Percentiles rank a stretch among this genome's conserved stretches.
Conservation (phyloP, 2,888 invertebrate genomes). For the Brachynemurus nebulosus region DNA sequence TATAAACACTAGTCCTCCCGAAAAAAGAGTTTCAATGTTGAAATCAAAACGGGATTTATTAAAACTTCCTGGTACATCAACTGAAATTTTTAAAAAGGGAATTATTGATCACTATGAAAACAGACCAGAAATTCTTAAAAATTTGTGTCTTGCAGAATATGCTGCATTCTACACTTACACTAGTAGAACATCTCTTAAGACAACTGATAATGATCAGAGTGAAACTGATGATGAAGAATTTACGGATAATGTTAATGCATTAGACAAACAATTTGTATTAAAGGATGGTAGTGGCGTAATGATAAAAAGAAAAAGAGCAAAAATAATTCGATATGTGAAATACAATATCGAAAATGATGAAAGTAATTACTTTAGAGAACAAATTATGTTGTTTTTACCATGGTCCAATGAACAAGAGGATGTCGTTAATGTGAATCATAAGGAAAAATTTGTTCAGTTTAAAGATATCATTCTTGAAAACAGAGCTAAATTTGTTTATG, state of each 20-base stretch:
- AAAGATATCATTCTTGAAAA: background rate
- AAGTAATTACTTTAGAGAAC: background rate
- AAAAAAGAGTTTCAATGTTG: background rate
- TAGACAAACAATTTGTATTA: no score
- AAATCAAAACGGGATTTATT: background rate
- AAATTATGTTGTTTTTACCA: background rate
- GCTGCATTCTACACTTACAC: background rate
- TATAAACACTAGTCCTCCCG: background rate
- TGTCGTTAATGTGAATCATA: background rate
- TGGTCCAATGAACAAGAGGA: background rate
- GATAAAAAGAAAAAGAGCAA: background rate
- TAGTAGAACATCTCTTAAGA: no score
- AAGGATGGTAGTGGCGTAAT: background rate
- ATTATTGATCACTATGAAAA: background rate
- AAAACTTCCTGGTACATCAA: background rate
- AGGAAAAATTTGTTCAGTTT: background rate
- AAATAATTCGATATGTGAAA: background rate
- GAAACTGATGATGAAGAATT: background rate
- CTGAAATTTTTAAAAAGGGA: background rate
- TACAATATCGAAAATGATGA: background rate
- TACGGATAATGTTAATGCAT: background rate
- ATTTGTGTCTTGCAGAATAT: background rate
- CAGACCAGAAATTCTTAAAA: background rate
- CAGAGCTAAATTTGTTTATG: background rate
- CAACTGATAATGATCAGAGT: background rate